Conservation (phyloP, 2,888 invertebrate species). For the Malachius bipustulatus region DNA sequence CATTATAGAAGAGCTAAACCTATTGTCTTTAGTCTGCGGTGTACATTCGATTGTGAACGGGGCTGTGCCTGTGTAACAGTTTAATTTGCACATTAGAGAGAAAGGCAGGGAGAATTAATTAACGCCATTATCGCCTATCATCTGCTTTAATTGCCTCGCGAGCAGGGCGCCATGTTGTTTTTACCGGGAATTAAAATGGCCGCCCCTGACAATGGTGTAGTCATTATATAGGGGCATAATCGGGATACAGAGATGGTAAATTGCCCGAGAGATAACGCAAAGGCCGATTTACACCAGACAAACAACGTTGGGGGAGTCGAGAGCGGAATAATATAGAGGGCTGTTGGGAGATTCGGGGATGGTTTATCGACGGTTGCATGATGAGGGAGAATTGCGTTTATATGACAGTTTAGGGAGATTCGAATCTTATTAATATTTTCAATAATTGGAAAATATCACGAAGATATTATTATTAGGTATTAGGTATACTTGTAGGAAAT, state of each 20-base stretch:
- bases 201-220: constrained; percentile 37
- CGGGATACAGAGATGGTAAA: constrained; percentile 39
- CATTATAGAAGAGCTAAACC: too few relatives aligned
- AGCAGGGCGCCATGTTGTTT: constrained; percentile 40
- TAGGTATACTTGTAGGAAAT: too few relatives aligned
- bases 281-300: constrained; percentile 29
- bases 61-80: constrained; percentile 37
- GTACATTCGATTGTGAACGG: constrained; percentile 32
- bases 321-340: too few relatives aligned
- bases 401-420: too few relatives aligned
- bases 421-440: too few relatives aligned
- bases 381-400: too few relatives aligned
- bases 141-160: constrained; percentile 40
- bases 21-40: too few relatives aligned
- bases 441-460: too few relatives aligned
- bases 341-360: too few relatives aligned
- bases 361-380: too few relatives aligned
- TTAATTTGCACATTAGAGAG: constrained; percentile 41
- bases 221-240: constrained; percentile 38
- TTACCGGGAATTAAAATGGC: constrained; percentile 41
- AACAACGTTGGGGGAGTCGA: constrained; percentile 1
- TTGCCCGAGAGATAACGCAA: constrained; percentile 36
- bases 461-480: too few relatives aligned
- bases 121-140: constrained; percentile 42
- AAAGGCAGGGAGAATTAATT: constrained; percentile 42